Evolutionary conservation across 2,113 vertebrate species (phyloP).

Genomic region (Proterorhinus semilunaris): DNA sequence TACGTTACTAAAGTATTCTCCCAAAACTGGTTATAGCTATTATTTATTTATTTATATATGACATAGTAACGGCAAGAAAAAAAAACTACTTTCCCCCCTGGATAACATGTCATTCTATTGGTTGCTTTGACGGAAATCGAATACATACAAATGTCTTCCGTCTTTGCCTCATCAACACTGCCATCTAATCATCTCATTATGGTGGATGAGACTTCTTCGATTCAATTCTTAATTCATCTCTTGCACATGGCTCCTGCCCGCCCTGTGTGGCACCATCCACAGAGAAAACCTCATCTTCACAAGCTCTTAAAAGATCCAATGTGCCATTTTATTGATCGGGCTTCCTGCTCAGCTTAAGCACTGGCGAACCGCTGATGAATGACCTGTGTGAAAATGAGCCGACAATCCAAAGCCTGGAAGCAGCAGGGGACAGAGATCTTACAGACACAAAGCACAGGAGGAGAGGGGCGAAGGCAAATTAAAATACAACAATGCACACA

Average conservation of each 20-base stretch:
- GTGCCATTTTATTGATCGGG: conserved; percentile 58
- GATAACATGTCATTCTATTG: too few relatives aligned
- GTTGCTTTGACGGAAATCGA: too few relatives aligned
- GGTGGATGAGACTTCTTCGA: conserved; percentile 6
- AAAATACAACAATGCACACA: neutral
- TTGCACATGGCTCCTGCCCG: neutral
- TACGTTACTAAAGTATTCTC: too few relatives aligned
- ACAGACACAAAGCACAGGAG: neutral
- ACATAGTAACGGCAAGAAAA: too few relatives aligned
- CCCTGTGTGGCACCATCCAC: conserved; percentile 38
- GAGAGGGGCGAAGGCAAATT: conserved; percentile 9
- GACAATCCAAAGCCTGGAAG: conserved; percentile 35
- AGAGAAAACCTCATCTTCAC: conserved; percentile 29
- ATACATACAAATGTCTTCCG: too few relatives aligned
- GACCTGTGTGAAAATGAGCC: conserved; percentile 38
- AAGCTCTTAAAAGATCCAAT: conserved; percentile 47
- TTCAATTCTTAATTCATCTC: conserved; percentile 37
- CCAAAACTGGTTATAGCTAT: too few relatives aligned
- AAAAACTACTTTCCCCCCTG: too few relatives aligned
- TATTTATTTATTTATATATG: too few relatives aligned
- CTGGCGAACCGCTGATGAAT: conserved; percentile 51
- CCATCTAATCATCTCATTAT: too few relatives aligned
- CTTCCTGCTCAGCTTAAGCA: conserved; percentile 52
- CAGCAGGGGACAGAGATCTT: conserved; percentile 3
- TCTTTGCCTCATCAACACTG: too few relatives aligned